Evolutionary conservation across 2,888 invertebrate species (phyloP).

Genomic region (Chesias legatella): DNA sequence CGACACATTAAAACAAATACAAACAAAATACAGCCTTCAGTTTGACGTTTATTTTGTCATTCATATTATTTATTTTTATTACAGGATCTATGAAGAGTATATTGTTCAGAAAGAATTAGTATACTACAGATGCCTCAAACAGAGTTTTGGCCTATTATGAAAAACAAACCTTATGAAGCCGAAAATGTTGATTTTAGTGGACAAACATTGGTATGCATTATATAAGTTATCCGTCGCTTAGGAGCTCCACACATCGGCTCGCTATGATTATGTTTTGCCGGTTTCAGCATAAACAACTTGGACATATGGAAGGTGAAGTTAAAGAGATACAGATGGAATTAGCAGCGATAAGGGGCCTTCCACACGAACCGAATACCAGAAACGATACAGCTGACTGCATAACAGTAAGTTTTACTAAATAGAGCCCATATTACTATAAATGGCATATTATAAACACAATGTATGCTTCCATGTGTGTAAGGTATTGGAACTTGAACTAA

Average conservation of each 20-base stretch:
- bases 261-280: too few species aligned
- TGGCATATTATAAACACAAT: neutral
- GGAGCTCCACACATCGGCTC: too few species aligned
- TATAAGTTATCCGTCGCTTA: too few species aligned
- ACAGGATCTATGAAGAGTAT: too few species aligned
- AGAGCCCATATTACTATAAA: neutral
- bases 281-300: slow-evolving; percentile 63
- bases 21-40: too few species aligned
- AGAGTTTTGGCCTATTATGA: slow-evolving; percentile 55
- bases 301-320: slow-evolving; percentile 67
- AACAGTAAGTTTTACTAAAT: neutral
- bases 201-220: slow-evolving; percentile 17
- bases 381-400: slow-evolving; percentile 2
- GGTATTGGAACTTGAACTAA: too few species aligned
- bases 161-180: slow-evolving; percentile 22
- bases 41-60: too few species aligned
- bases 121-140: slow-evolving; percentile 53
- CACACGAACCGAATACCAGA: slow-evolving; percentile 38
- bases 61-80: too few species aligned
- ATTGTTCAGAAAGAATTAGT: neutral
- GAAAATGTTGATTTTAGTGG: slow-evolving; percentile 14
- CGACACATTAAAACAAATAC: too few species aligned
- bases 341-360: slow-evolving; percentile 52
- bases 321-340: slow-evolving; percentile 66
- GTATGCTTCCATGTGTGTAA: neutral